Percentiles rank a stretch among this genome's conserved stretches.
phyloP scores from a whole-genome alignment of 2,797 vertebrate species.

The Allobates femoralis region DNA sequence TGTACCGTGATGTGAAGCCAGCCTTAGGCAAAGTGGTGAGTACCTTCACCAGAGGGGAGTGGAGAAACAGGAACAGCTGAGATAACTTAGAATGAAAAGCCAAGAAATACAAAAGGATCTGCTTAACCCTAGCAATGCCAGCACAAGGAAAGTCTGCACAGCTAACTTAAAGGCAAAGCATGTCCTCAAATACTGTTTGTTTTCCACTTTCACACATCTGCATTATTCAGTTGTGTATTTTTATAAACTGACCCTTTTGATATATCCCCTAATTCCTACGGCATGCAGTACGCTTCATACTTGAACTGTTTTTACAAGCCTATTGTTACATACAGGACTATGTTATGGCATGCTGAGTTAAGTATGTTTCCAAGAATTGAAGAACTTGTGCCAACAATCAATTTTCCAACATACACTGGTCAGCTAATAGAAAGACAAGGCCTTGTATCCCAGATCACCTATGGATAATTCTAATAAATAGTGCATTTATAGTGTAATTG shows the following conservation, averaged over 20 bases:
- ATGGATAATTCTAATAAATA: not conserved
- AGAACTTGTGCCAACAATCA: not conserved
- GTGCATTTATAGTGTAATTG: slow-evolving; percentile 32
- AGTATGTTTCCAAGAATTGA: slow-evolving; percentile 32
- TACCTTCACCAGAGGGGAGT: no score
- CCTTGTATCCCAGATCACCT: not conserved
- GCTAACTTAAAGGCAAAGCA: no score
- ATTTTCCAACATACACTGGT: not conserved
- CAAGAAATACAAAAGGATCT: no score
- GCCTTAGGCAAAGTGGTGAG: no score
- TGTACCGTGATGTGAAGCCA: no score
- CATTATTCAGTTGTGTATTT: not conserved
- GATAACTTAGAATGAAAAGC: no score
- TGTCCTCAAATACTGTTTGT: no score
- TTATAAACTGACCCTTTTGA: not conserved
- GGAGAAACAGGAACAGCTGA: no score
- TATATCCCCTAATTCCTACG: not conserved
- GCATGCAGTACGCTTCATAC: not conserved
- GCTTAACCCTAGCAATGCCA: no score
- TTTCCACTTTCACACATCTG: not conserved
- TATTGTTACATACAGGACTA: not conserved
- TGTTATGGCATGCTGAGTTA: slow-evolving; percentile 8
- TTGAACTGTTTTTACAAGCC: not conserved
- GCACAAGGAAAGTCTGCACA: no score
- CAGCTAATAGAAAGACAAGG: not conserved